Conservation (phyloP, 2,888 invertebrate species). For the Lasius platythorax region DNA sequence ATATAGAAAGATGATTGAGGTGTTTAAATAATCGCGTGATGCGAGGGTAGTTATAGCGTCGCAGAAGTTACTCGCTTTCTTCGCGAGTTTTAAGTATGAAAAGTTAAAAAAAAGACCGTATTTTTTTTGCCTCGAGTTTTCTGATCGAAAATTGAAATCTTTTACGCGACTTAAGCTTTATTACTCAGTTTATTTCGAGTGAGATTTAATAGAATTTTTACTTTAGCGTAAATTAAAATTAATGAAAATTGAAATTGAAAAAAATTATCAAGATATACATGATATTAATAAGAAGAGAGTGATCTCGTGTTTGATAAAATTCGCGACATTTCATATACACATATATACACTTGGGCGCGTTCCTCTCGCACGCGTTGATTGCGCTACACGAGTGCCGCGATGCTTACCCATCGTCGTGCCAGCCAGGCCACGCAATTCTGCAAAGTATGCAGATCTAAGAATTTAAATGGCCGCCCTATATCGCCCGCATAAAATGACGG, state of each 20-base stretch:
- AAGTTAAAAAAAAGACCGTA: background rate
- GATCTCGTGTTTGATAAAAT: background rate
- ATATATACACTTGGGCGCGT: background rate
- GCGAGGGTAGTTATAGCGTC: background rate
- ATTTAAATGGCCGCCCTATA: slow-evolving; percentile 85
- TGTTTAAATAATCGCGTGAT: slow-evolving; percentile 76
- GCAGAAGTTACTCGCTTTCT: background rate
- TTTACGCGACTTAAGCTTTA: background rate
- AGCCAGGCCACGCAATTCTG: slow-evolving; percentile 83
- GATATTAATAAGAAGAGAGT: background rate
- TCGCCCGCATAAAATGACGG: slow-evolving; percentile 84
- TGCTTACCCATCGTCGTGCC: slow-evolving; percentile 68
- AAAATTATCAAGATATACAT: no score
- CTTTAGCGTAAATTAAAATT: background rate
- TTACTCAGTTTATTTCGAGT: background rate
- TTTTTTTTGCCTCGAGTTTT: background rate
- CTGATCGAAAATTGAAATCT: background rate
- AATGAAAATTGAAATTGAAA: no score
- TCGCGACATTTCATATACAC: slow-evolving; percentile 1
- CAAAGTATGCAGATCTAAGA: slow-evolving; percentile 86
- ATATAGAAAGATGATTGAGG: slow-evolving; percentile 79
- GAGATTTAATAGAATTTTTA: background rate
- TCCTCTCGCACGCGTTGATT: slow-evolving; percentile 18
- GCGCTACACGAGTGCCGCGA: slow-evolving; percentile 50
- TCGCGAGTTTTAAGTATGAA: background rate